Conservation (phyloP, 2,888 invertebrate genomes). For the Zygaena filipendulae region DNA sequence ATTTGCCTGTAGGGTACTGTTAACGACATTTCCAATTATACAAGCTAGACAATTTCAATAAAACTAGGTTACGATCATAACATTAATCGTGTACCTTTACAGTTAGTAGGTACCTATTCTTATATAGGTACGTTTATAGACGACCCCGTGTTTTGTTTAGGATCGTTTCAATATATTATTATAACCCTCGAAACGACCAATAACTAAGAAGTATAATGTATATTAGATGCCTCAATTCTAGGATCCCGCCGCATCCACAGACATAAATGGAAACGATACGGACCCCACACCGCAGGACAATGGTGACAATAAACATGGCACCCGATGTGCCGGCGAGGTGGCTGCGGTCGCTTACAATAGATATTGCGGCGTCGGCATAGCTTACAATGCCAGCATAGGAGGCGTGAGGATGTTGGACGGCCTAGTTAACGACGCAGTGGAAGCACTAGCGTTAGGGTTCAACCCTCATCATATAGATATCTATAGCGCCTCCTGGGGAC, state of each 20-base stretch:
- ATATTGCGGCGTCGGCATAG: conserved; percentile 97
- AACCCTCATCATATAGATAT: conserved; percentile 96
- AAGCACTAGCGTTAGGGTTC: conserved; percentile 90
- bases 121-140: no score
- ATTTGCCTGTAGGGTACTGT: no score
- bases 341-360: conserved; percentile 96
- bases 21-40: no score
- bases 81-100: no score
- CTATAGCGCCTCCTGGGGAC: conserved; percentile 97
- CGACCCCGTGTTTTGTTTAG: no score
- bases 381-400: conserved; percentile 96
- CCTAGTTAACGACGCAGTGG: conserved; percentile 95
- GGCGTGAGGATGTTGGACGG: conserved; percentile 98
- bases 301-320: conserved; percentile 99
- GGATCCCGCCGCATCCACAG: conserved; percentile 95
- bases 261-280: conserved; percentile 96
- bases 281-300: conserved; percentile 99
- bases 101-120: no score
- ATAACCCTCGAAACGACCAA: no score
- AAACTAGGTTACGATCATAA: no score
- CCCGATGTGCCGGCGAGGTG: conserved; percentile 98
- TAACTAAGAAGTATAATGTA: no score
- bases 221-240: no score
- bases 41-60: no score
- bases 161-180: no score